A percentile compares a stretch with the other conserved stretches of the same genome.
phyloP scores from a whole-genome alignment of 2,888 invertebrate species.

The Oscheius sp. region DNA sequence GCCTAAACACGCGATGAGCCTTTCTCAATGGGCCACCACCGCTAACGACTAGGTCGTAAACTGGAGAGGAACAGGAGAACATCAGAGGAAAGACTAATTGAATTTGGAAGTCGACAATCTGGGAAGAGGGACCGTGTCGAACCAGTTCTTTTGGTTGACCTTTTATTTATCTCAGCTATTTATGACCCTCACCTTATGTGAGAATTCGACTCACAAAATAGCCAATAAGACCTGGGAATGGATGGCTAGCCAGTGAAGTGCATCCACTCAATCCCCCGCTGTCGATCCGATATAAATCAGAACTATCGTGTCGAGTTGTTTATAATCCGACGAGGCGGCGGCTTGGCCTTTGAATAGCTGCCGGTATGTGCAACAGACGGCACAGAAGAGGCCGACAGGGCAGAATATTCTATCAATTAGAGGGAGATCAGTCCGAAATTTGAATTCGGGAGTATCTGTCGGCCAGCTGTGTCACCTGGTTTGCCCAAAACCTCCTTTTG shows the following conservation, averaged over 20 bases:
- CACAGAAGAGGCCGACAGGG: neutral
- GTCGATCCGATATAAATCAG: too few species aligned
- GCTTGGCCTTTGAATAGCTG: neutral
- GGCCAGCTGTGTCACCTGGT: constrained; percentile 33
- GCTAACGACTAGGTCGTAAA: constrained; percentile 36
- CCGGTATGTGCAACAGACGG: constrained; percentile 18
- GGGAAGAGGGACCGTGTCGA: too few species aligned
- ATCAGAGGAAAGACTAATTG: constrained; percentile 15
- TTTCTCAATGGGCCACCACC: constrained; percentile 26
- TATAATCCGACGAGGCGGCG: constrained; percentile 19
- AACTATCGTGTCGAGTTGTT: constrained; percentile 4
- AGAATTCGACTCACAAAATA: neutral
- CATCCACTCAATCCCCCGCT: too few species aligned
- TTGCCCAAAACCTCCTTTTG: constrained; percentile 24
- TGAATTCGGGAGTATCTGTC: neutral
- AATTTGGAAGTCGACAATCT: constrained; percentile 8
- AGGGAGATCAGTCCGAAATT: too few species aligned
- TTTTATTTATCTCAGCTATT: neutral
- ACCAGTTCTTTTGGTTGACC: neutral
- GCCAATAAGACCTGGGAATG: too few species aligned
- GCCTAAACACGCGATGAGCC: constrained; percentile 29
- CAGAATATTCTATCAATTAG: constrained; percentile 6
- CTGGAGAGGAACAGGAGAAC: constrained; percentile 27
- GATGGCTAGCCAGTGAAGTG: too few species aligned
- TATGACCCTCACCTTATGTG: neutral